These are phyloP conservation scores for Isotomurus palustris DNA, from an alignment of 2,888 invertebrate genomes.

Conservation along the genomic window DNA sequence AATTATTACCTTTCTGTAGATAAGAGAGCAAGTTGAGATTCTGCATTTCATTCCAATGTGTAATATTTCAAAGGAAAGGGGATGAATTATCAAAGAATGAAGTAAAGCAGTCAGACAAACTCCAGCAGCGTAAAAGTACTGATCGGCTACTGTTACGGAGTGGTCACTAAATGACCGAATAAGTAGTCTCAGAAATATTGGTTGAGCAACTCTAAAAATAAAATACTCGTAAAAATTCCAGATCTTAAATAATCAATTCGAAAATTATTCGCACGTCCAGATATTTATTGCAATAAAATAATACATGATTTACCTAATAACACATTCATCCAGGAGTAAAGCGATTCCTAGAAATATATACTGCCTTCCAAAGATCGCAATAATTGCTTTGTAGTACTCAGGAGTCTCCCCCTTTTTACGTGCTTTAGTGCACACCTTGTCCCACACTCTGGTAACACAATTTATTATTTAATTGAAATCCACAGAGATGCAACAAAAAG, in stretches of 20 bases:
- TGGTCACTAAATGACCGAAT: constrained; percentile 57
- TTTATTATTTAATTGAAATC: too few species aligned
- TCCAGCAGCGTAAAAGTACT: constrained; percentile 36
- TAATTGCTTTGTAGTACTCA: constrained; percentile 53
- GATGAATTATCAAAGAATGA: constrained; percentile 75
- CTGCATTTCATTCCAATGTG: constrained; percentile 79
- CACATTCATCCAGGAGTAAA: constrained; percentile 52
- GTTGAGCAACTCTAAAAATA: constrained; percentile 59
- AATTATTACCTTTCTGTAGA: constrained; percentile 69
- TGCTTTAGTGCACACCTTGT: constrained; percentile 55
- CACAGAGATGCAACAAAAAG: neutral
- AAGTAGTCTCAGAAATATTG: constrained; percentile 62
- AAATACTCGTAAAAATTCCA: neutral
- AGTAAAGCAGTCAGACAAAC: constrained; percentile 54
- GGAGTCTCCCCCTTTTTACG: constrained; percentile 49
- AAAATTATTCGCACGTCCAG: neutral
- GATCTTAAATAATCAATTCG: neutral
- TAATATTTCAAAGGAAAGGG: constrained; percentile 76
- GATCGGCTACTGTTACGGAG: constrained; percentile 51
- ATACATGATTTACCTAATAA: constrained; percentile 47
- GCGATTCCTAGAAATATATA: constrained; percentile 52
- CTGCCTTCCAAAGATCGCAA: constrained; percentile 52
- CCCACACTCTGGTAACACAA: constrained; percentile 62
- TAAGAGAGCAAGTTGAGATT: constrained; percentile 72
- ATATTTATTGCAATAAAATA: neutral